These are phyloP conservation scores for Pterostichus niger DNA, from an alignment of 2,888 invertebrate genomes.

Conservation along the genomic window DNA sequence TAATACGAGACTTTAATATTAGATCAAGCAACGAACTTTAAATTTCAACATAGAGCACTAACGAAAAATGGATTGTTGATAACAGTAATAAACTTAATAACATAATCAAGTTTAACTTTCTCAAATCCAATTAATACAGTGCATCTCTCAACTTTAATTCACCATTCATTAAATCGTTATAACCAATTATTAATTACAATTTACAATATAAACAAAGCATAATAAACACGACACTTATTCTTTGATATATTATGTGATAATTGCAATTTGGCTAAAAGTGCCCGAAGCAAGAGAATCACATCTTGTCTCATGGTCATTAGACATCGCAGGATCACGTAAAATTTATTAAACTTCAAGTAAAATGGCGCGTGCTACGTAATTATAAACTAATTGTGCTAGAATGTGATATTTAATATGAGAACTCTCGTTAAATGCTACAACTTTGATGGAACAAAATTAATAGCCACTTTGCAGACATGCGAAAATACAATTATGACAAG, in stretches of 20 bases:
- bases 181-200: constrained; percentile 28
- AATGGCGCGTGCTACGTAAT: constrained; percentile 63
- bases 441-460: constrained; percentile 54
- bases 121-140: background rate
- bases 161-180: constrained; percentile 33
- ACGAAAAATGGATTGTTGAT: constrained; percentile 5
- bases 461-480: constrained; percentile 58
- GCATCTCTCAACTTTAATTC: background rate
- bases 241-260: constrained; percentile 52
- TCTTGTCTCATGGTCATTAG: constrained; percentile 25
- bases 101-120: constrained; percentile 29
- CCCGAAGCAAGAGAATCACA: background rate
- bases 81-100: constrained; percentile 39
- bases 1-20: background rate
- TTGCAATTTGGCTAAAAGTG: constrained; percentile 44
- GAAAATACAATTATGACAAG: constrained; percentile 55
- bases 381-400: constrained; percentile 62
- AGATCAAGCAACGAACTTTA: constrained; percentile 14
- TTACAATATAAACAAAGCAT: constrained; percentile 32
- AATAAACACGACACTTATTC: constrained; percentile 14
- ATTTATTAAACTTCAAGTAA: constrained; percentile 37
- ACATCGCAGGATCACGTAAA: constrained; percentile 11
- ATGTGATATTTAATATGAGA: constrained; percentile 49
- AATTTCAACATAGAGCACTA: background rate
- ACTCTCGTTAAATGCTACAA: constrained; percentile 52